phyloP scores from a whole-genome alignment of 2,888 invertebrate species.

The Magallana nippona region DNA sequence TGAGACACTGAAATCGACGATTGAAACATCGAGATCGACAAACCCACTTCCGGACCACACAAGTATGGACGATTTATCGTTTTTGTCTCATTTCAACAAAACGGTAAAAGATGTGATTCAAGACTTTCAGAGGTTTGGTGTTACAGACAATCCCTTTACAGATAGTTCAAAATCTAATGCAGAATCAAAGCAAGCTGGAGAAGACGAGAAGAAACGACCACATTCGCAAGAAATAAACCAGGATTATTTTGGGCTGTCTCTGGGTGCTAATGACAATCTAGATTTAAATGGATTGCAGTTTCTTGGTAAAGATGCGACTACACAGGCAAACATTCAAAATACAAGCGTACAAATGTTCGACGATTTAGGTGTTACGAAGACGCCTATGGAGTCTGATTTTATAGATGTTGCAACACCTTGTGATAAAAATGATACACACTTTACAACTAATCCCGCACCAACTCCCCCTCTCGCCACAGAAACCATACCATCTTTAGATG shows the following conservation, averaged over 20 bases:
- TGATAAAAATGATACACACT: neutral
- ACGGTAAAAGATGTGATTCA: constrained; percentile 16
- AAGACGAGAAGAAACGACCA: neutral
- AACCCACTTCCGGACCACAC: constrained; percentile 2
- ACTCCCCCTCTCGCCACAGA: neutral
- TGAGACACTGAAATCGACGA: neutral
- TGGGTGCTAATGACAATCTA: neutral
- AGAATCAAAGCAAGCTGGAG: neutral
- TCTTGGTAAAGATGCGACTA: neutral
- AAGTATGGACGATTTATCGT: neutral
- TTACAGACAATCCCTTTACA: neutral
- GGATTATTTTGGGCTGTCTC: neutral
- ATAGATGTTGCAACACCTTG: neutral
- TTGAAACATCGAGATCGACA: neutral
- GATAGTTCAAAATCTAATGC: neutral
- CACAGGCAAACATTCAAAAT: neutral
- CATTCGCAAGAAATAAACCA: neutral
- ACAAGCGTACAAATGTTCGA: neutral
- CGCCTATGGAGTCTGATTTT: neutral
- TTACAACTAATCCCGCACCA: neutral
- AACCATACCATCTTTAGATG: neutral
- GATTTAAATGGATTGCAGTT: constrained; percentile 6
- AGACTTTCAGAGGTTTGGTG: neutral
- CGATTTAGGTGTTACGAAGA: neutral
- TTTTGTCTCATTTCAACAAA: constrained; percentile 10